Base-by-base conservation (phyloP, 2,113 vertebrate species). In the Ptilonorhynchus violaceus region DNA sequence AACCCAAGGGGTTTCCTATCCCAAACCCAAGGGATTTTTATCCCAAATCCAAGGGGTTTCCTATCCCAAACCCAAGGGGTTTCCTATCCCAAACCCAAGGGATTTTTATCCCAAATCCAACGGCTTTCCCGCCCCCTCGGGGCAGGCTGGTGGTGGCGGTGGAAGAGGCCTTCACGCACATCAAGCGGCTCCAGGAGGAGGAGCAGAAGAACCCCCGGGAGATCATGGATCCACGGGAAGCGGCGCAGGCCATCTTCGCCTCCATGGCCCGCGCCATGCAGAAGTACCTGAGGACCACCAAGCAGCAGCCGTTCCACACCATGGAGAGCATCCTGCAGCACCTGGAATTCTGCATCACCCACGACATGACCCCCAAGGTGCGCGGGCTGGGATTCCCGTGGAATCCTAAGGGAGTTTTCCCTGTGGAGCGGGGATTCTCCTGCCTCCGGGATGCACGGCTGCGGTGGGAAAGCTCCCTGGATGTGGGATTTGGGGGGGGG, bases 281-380 rank as follows among this genome's bases (percentile, higher is more conserved):
- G 98, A 99, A 99, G 60, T 99, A 99, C 97, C 98, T 99, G 69
- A 97, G 99, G 1, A 99, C 99, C 86, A 99, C 99, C 16, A 98
- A 99, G 62, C 99, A 99, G 97, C 99, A 99, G 98, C 99, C 99
- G 24, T 99, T 98, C 97, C 99, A 99, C 98, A 99, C 98, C 96
- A 99, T 99, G 99, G 99, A 99, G 98, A 99, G 99, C 98, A 99
- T 99, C 97, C 98, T 99, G 67, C 98, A 99, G 41, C 99, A 99
- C 97, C 98, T 99, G 15, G 99, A 99, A 96, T 99, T 99, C 98
- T 99, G 99, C 98, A 99, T 99, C 98, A 99, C 99, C 0, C 99
- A 99, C 8, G 99, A 99, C 98, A 99, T 99, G 99, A 99, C 99
- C 0, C 99, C 99, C 88, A 99, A 99, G 99, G 99, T 77, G 72